Conservation (phyloP, 2,888 invertebrate species). For the Cheilosia vulpina region DNA sequence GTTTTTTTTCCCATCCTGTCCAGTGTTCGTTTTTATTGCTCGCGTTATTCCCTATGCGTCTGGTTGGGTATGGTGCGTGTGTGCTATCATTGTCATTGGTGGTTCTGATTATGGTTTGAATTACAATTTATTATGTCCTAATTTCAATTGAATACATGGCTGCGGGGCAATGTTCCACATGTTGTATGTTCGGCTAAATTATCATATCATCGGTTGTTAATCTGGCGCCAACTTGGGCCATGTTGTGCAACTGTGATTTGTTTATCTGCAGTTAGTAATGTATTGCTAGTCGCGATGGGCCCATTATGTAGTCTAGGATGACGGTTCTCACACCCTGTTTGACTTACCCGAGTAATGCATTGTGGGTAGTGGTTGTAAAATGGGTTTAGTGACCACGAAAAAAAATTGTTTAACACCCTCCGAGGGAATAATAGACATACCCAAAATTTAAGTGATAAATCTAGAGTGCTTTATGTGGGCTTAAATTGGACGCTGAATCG, state of each 20-base stretch:
- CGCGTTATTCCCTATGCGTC: not conserved
- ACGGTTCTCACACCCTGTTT: too few relatives aligned
- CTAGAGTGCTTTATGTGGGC: too few relatives aligned
- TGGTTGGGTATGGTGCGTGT: slow-evolving; percentile 1
- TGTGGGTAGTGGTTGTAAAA: too few relatives aligned
- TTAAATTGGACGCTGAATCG: too few relatives aligned
- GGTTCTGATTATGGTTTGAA: slow-evolving; percentile 33
- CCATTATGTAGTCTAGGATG: too few relatives aligned
- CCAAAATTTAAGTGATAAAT: too few relatives aligned
- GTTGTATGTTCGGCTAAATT: slow-evolving; percentile 25
- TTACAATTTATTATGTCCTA: slow-evolving; percentile 38
- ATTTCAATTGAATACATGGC: slow-evolving; percentile 50
- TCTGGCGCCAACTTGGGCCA: not conserved
- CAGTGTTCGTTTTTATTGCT: slow-evolving; percentile 7
- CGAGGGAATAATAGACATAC: too few relatives aligned
- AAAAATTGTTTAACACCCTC: too few relatives aligned
- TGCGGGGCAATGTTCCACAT: slow-evolving; percentile 14
- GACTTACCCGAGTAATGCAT: too few relatives aligned
- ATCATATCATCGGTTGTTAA: slow-evolving; percentile 44
- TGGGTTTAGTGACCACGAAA: too few relatives aligned
- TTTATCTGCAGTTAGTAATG: slow-evolving; percentile 2
- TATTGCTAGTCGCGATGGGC: too few relatives aligned
- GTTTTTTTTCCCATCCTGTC: slow-evolving; percentile 19
- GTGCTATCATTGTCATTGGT: slow-evolving; percentile 10
- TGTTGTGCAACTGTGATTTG: slow-evolving; percentile 17